phyloP scores from a whole-genome alignment of 53 echinoderm and acorn worm species.

The Actinopyga echinites region DNA sequence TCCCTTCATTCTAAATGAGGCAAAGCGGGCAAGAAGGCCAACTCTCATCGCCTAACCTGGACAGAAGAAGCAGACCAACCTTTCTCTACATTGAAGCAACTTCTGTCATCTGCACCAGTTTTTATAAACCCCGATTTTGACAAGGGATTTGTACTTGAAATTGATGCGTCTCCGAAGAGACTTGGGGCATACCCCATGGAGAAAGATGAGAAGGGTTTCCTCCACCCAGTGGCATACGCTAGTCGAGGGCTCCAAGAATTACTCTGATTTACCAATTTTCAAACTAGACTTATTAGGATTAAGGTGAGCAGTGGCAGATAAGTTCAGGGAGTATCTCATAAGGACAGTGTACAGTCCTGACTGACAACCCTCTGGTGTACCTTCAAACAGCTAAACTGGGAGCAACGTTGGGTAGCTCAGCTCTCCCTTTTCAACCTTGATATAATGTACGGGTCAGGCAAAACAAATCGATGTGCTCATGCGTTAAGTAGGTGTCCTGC shows the following conservation, averaged over 20 bases:
- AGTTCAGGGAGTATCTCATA: conserved; percentile 43
- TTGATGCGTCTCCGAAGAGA: conserved; percentile 35
- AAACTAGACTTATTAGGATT: conserved; percentile 54
- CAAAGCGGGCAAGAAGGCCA: neutral
- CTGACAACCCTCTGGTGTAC: conserved; percentile 51
- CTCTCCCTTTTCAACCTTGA: neutral
- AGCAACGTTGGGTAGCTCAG: conserved; percentile 41
- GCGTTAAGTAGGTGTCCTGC: too few species aligned
- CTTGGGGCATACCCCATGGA: conserved; percentile 40
- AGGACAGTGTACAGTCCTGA: conserved; percentile 28
- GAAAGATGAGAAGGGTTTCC: conserved; percentile 11
- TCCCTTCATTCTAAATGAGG: conserved; percentile 21
- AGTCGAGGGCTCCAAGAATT: conserved; percentile 40
- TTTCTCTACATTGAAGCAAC: conserved; percentile 25
- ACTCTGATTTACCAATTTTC: conserved; percentile 55
- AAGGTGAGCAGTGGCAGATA: conserved; percentile 57
- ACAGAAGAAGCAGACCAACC: conserved; percentile 2
- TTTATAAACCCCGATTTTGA: conserved; percentile 46
- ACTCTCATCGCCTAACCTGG: neutral
- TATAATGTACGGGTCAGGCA: conserved; percentile 13
- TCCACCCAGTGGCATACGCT: conserved; percentile 47
- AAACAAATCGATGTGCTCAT: too few species aligned
- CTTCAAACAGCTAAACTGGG: conserved; percentile 36
- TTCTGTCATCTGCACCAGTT: conserved; percentile 37
- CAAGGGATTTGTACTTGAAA: conserved; percentile 36